These are phyloP conservation scores for Microcebus griseorufus DNA, from an alignment of 2,113 vertebrate genomes.

Conservation along the genomic window DNA sequence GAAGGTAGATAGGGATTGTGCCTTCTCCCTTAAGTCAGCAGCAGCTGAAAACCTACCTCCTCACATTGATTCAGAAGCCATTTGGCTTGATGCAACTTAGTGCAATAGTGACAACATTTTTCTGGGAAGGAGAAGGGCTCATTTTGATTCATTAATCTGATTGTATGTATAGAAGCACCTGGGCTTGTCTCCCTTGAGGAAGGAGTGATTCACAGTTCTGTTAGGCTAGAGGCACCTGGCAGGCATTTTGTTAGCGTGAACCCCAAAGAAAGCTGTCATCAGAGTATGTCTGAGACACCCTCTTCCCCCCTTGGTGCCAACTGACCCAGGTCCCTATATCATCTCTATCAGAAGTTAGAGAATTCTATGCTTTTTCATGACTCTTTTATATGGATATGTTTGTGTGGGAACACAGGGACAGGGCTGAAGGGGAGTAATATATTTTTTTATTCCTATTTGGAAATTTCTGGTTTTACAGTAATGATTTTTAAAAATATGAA, in stretches of 20 bases:
- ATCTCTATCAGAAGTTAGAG: not conserved
- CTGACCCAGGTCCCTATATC: not conserved
- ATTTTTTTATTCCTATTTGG: constrained; percentile 39
- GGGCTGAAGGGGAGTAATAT: not conserved
- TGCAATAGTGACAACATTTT: constrained; percentile 11
- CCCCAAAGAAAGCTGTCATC: not conserved
- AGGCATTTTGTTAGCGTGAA: not conserved
- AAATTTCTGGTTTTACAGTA: not conserved
- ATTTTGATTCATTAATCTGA: not conserved
- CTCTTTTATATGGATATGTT: not conserved
- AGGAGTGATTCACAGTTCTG: not conserved
- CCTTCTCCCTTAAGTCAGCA: not conserved
- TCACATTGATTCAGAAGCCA: not conserved
- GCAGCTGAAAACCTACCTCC: not conserved
- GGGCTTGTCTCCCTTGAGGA: not conserved
- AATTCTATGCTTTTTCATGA: not conserved
- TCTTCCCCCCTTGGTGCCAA: not conserved
- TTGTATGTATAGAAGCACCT: not conserved
- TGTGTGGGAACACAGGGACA: not conserved
- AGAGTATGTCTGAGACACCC: not conserved
- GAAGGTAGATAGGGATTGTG: not conserved
- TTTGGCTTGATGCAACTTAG: constrained; percentile 17
- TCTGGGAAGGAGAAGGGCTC: not conserved
- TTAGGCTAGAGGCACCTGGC: not conserved
- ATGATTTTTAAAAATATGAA: constrained; percentile 33